Evolutionary conservation across 2,888 invertebrate genomes (phyloP).

Genomic region (Encarsia formosa): DNA sequence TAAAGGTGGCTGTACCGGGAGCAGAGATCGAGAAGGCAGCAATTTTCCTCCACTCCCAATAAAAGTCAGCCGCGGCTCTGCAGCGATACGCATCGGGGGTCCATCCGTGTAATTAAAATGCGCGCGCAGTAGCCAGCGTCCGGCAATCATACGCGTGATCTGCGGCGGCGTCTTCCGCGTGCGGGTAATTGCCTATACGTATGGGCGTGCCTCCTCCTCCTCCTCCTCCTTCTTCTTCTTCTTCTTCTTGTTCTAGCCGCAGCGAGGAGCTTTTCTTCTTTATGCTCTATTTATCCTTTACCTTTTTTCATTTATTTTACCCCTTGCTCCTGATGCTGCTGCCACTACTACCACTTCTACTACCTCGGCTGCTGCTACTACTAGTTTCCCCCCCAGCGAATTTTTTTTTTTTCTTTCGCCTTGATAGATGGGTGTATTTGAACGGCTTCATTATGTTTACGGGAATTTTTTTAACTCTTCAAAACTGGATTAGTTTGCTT

Average conservation of each 20-base stretch:
- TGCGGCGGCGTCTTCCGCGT: slow-evolving; percentile 29
- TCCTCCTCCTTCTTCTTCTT: background rate
- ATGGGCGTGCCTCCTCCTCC: slow-evolving; percentile 22
- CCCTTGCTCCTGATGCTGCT: no score
- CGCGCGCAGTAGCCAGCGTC: slow-evolving; percentile 22
- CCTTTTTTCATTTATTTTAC: background rate
- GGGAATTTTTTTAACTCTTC: no score
- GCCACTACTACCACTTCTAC: no score
- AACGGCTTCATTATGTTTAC: slow-evolving; percentile 13
- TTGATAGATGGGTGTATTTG: background rate
- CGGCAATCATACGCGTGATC: slow-evolving; percentile 26
- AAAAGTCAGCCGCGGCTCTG: slow-evolving; percentile 1
- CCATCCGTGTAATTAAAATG: slow-evolving; percentile 28
- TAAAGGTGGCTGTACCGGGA: no score
- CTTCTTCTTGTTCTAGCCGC: background rate
- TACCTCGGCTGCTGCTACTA: no score
- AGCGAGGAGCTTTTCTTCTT: background rate
- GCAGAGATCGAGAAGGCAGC: no score
- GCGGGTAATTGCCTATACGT: slow-evolving; percentile 23
- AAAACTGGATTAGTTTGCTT: no score
- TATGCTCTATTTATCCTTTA: background rate
- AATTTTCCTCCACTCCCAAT: background rate
- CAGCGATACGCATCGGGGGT: slow-evolving; percentile 1
- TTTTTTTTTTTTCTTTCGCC: background rate
- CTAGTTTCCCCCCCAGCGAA: background rate